Evolutionary conservation across 2,113 vertebrate genomes (phyloP).

Genomic region (Ornithorhynchus anatinus): DNA sequence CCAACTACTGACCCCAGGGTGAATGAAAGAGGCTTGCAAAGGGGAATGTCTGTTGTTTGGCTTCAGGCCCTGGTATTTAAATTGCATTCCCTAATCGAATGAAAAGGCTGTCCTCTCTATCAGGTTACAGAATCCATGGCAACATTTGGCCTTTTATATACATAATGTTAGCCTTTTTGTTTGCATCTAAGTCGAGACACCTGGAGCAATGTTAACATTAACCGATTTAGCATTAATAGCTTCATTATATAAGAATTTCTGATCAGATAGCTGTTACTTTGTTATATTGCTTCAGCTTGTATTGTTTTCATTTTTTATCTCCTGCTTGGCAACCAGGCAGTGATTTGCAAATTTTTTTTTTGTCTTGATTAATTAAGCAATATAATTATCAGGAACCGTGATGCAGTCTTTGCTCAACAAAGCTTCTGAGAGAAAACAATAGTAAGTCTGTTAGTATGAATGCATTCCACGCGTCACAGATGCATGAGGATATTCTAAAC

Average conservation of each 20-base stretch:
- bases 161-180: slow-evolving; percentile 85
- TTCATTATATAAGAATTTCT: slow-evolving; percentile 83
- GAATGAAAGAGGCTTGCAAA: slow-evolving; percentile 74
- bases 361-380: slow-evolving; percentile 88
- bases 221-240: slow-evolving; percentile 82
- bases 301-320: slow-evolving; percentile 82
- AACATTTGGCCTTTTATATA: slow-evolving; percentile 85
- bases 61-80: slow-evolving; percentile 83
- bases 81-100: slow-evolving; percentile 84
- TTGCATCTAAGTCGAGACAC: slow-evolving; percentile 79
- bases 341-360: slow-evolving; percentile 86
- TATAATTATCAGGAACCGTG: slow-evolving; percentile 84
- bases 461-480: slow-evolving; percentile 86
- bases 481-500: slow-evolving; percentile 83
- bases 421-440: slow-evolving; percentile 81
- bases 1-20: slow-evolving; percentile 80
- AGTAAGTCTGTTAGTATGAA: slow-evolving; percentile 84
- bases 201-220: slow-evolving; percentile 84
- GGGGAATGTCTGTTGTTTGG: slow-evolving; percentile 82
- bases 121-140: slow-evolving; percentile 87
- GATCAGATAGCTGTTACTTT: slow-evolving; percentile 83
- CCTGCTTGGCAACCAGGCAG: slow-evolving; percentile 80
- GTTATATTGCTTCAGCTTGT: slow-evolving; percentile 78
- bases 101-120: slow-evolving; percentile 83
- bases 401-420: slow-evolving; percentile 80